Evolutionary conservation across 2,888 invertebrate genomes (phyloP).

Genomic region (Gortyna flavago): DNA sequence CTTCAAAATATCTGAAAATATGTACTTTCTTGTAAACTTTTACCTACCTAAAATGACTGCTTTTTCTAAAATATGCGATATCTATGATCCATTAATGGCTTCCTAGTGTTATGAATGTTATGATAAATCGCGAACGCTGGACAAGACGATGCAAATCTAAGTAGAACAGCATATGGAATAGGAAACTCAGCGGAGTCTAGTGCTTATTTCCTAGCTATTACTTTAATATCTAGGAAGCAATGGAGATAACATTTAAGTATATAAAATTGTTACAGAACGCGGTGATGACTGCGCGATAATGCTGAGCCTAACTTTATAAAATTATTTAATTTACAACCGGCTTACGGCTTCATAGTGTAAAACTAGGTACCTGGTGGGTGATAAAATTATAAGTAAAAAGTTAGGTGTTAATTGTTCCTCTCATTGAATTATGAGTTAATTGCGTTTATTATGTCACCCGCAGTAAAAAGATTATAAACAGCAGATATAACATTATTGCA

Average conservation of each 20-base stretch:
- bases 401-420: neutral
- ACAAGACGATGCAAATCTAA: slow-evolving; percentile 31
- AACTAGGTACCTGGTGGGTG: neutral
- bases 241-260: slow-evolving; percentile 4
- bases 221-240: slow-evolving; percentile 33
- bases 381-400: neutral
- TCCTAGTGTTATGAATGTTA: slow-evolving; percentile 36
- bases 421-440: neutral
- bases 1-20: neutral
- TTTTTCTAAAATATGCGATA: slow-evolving; percentile 10
- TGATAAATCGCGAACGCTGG: slow-evolving; percentile 28
- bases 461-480: neutral
- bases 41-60: too few species aligned
- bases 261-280: slow-evolving; percentile 6
- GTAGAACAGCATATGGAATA: slow-evolving; percentile 14
- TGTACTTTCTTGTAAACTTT: neutral
- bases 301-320: neutral
- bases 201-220: slow-evolving; percentile 38
- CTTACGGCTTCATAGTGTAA: neutral
- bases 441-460: too few species aligned
- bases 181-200: slow-evolving; percentile 12
- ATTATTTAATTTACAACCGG: neutral
- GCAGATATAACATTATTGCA: neutral
- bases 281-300: neutral
- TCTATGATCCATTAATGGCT: slow-evolving; percentile 26